phyloP scores from a whole-genome alignment of 2,113 vertebrate genomes.

The Grantiella picta region DNA sequence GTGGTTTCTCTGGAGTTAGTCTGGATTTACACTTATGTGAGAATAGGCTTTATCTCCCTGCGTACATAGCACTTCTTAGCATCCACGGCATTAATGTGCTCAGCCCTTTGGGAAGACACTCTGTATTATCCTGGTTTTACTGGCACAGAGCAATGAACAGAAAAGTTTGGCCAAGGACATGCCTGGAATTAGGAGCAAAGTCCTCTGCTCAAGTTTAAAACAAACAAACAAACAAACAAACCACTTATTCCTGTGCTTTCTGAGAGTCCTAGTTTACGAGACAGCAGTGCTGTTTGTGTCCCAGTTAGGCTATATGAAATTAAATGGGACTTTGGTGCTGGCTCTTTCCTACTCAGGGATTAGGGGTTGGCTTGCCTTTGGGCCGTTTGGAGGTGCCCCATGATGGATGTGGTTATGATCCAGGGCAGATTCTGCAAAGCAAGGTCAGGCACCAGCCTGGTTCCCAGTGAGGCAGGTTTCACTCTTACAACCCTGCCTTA shows the following conservation, averaged over 20 bases:
- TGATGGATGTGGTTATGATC: neutral
- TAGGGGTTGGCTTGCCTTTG: neutral
- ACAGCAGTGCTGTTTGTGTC: neutral
- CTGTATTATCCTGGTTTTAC: neutral
- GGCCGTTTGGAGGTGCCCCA: neutral
- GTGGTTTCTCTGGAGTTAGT: neutral
- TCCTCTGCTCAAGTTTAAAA: neutral
- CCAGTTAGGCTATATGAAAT: neutral
- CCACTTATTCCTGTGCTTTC: neutral
- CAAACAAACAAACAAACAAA: neutral
- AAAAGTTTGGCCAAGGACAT: neutral
- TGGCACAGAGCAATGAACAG: neutral
- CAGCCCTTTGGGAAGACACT: neutral
- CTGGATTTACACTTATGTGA: neutral
- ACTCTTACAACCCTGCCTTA: neutral
- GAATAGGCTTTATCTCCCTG: neutral
- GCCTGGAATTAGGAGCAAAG: neutral
- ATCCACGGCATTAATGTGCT: neutral
- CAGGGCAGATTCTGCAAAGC: neutral
- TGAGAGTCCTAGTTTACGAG: neutral
- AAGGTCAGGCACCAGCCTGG: neutral
- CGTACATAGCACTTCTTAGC: neutral
- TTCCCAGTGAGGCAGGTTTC: neutral
- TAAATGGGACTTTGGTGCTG: neutral
- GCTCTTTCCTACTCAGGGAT: neutral